Evolutionary conservation across 2,888 invertebrate species (phyloP).

Genomic region (Trissonchulus latispiculum): DNA sequence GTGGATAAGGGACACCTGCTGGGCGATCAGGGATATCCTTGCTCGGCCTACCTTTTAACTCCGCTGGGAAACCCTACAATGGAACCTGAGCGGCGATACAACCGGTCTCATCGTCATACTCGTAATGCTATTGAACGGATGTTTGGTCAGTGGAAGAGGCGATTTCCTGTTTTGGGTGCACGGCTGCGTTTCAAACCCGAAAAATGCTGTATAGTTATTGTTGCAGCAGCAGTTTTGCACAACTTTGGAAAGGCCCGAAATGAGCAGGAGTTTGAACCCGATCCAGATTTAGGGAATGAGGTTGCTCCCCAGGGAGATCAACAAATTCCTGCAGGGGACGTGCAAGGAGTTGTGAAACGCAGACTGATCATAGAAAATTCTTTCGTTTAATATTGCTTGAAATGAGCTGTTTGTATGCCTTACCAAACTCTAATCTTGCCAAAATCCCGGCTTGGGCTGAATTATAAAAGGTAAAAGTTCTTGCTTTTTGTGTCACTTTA

Average conservation of each 20-base stretch:
- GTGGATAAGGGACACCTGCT: slow-evolving; percentile 3
- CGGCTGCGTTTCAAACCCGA: slow-evolving; percentile 11
- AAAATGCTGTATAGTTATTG: slow-evolving; percentile 12
- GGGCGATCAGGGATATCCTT: slow-evolving; percentile 21
- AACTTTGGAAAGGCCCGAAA: slow-evolving; percentile 4
- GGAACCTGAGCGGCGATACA: slow-evolving; percentile 21
- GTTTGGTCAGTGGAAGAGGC: slow-evolving; percentile 17
- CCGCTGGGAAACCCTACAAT: slow-evolving; percentile 20
- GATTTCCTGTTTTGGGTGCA: slow-evolving; percentile 11
- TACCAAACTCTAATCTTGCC: too few species aligned
- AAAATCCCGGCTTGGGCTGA: too few species aligned
- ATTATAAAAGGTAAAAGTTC: too few species aligned
- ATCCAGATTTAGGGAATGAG: neutral
- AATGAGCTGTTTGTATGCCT: too few species aligned
- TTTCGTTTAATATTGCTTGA: too few species aligned
- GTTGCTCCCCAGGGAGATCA: neutral
- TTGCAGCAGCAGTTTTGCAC: slow-evolving; percentile 16
- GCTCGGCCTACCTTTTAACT: slow-evolving; percentile 24
- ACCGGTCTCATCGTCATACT: slow-evolving; percentile 9
- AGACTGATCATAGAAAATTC: too few species aligned
- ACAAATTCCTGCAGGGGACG: neutral
- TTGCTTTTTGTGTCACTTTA: too few species aligned
- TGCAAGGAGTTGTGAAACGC: too few species aligned
- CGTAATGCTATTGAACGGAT: slow-evolving; percentile 5
- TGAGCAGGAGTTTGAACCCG: neutral